Base-by-base conservation (phyloP, 2,113 vertebrate genomes). In the Monarcha castaneiventris region DNA sequence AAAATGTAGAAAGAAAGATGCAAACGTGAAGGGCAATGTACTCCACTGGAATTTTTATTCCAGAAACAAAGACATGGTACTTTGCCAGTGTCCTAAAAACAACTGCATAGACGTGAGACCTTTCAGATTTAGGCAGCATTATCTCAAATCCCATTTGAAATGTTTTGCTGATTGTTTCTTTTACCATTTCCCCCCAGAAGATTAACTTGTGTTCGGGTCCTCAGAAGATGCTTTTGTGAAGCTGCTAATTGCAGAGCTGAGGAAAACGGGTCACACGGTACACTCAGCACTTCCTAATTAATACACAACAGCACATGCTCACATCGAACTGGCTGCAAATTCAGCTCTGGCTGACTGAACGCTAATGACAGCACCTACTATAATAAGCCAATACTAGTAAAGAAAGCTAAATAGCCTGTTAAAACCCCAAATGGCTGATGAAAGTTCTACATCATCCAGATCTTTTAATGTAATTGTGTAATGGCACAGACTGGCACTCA, bases 191-290 rank as follows among this genome's bases (percentile, higher is more conserved):
- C 91, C 80, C 90, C 68, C 27, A 59, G 39, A 96, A 97, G 96
- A 94, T 96, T 97, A 97, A 96, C 86, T 97, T 94, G 76, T 61
- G 84, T 72, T 96, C 7, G 3, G 66, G 89, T 93, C 90, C 95
- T 97, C 89, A 92, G 95, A 96, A 95, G 97, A 97, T 35, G 75
- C 82, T 93, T 96, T 91, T 75, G 61, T 96, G 96, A 97, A 97
- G 96, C 82, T 95, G 93, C 92, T 97, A 97, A 97, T 98, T 97
- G 93, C 46, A 43, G 92, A 96, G 92, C 93, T 94, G 95, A 96
- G 93, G 71, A 97, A 95, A 97, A 75, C 67, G 82, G 92, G 84
- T 96, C 97, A 94, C 86, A 41, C 90, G 58, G 75, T 73, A 74
- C 43, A n/a, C 87, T 97, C 90, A 85, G 89, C 87, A 90, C 90